phyloP scores from a whole-genome alignment of 2,113 vertebrate species.

The Microcebus ravelobensis region DNA sequence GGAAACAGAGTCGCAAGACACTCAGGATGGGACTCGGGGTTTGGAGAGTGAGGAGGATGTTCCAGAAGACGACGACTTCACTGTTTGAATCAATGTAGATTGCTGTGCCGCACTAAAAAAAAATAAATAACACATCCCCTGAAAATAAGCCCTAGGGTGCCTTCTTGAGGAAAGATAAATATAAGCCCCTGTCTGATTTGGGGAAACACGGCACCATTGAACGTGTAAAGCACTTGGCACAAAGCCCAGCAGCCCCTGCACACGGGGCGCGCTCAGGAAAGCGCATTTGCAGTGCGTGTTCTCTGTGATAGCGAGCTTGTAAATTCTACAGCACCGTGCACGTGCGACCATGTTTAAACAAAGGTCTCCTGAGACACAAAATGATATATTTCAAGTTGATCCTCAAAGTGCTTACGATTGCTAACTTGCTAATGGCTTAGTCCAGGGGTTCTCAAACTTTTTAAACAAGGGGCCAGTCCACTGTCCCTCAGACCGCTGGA shows the following conservation, averaged over 20 bases:
- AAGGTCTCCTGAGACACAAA: not conserved
- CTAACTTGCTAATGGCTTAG: not conserved
- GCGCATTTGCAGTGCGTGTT: not conserved
- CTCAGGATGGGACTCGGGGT: no score
- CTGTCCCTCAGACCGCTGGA: no score
- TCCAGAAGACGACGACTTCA: no score
- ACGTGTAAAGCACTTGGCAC: not conserved
- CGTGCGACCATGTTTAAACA: not conserved
- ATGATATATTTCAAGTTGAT: not conserved
- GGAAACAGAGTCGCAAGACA: no score
- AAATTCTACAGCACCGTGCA: not conserved
- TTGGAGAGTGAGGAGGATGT: no score
- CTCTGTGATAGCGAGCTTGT: not conserved
- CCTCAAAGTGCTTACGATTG: not conserved
- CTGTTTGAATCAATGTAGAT: no score
- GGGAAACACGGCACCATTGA: not conserved
- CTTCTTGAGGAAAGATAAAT: no score
- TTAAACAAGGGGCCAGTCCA: no score
- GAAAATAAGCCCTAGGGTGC: no score
- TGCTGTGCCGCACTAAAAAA: rapidly evolving
- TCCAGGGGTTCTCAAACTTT: no score
- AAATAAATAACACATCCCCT: no score
- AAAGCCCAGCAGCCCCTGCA: not conserved
- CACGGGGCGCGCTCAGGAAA: not conserved
- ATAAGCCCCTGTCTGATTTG: no score